Percentiles rank a stretch among this genome's conserved stretches.
phyloP scores from a whole-genome alignment of 53 echinoderm and acorn worm genomes.

The Echinometra lucunter region DNA sequence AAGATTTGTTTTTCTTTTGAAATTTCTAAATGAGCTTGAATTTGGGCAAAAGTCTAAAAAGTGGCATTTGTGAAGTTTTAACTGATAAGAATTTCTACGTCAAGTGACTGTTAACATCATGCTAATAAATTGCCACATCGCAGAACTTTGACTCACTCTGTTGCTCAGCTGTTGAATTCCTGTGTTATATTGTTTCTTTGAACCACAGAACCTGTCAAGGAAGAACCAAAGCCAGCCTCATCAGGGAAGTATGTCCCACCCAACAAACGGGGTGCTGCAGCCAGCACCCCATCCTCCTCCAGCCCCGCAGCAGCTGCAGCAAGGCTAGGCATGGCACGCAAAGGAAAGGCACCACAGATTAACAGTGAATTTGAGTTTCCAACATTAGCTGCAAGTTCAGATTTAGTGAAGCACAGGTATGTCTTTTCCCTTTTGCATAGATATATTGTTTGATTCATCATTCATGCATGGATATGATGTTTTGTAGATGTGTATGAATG shows the following conservation, averaged over 20 bases:
- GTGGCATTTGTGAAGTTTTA: background rate
- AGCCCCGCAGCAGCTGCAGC: background rate
- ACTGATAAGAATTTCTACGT: too few species aligned
- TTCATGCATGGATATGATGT: background rate
- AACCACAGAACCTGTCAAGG: slow-evolving; percentile 25
- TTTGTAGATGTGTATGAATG: too few species aligned
- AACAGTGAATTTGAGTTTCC: slow-evolving; percentile 93
- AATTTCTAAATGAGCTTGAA: too few species aligned
- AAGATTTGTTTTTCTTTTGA: too few species aligned
- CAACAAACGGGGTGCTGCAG: slow-evolving; percentile 69
- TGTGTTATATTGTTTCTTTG: background rate
- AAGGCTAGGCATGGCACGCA: slow-evolving; percentile 17
- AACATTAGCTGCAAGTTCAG: slow-evolving; percentile 91
- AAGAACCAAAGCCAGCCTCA: slow-evolving; percentile 61
- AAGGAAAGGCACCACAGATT: slow-evolving; percentile 83
- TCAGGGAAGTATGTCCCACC: slow-evolving; percentile 92
- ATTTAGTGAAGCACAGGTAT: slow-evolving; percentile 92
- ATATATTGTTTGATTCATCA: background rate
- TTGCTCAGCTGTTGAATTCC: background rate
- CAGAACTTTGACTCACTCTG: background rate
- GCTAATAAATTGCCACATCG: background rate
- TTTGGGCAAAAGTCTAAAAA: too few species aligned
- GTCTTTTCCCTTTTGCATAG: background rate
- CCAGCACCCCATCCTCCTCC: background rate
- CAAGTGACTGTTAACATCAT: too few species aligned